Conservation (phyloP, 2,888 invertebrate species). For the Auanema sp. region DNA sequence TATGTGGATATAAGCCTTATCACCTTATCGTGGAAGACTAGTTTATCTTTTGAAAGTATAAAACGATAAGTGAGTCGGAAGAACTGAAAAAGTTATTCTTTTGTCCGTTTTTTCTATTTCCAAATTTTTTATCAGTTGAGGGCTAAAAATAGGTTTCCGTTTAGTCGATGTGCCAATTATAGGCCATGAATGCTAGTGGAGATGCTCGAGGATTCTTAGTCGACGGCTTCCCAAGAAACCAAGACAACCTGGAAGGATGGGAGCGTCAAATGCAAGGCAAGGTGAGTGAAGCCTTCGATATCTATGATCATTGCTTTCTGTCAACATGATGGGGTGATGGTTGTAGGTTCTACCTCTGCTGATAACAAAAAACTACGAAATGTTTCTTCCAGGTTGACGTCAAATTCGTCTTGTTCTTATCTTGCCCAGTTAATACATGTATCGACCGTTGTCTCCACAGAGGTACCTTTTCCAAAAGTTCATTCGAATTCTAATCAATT, state of each 20-base stretch:
- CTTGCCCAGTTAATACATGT: slow-evolving; percentile 82
- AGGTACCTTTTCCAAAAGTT: slow-evolving; percentile 65
- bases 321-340: no score
- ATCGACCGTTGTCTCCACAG: slow-evolving; percentile 81
- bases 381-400: slow-evolving; percentile 67
- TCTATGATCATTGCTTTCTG: no score
- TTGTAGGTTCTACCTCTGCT: not conserved
- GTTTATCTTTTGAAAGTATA: no score
- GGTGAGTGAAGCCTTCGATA: slow-evolving; percentile 65
- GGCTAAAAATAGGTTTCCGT: slow-evolving; percentile 2
- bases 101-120: no score
- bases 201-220: slow-evolving; percentile 75
- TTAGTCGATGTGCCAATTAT: slow-evolving; percentile 7
- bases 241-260: slow-evolving; percentile 96
- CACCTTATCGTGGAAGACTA: no score
- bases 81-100: not conserved
- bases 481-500: not conserved
- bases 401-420: slow-evolving; percentile 86
- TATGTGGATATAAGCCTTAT: not conserved
- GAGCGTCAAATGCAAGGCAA: slow-evolving; percentile 79
- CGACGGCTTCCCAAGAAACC: slow-evolving; percentile 96
- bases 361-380: not conserved
- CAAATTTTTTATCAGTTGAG: slow-evolving; percentile 12
- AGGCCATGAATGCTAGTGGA: slow-evolving; percentile 61
- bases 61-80: not conserved